Evolutionary conservation across 2,113 vertebrate species (phyloP).

Genomic region (Centropus bengalensis): DNA sequence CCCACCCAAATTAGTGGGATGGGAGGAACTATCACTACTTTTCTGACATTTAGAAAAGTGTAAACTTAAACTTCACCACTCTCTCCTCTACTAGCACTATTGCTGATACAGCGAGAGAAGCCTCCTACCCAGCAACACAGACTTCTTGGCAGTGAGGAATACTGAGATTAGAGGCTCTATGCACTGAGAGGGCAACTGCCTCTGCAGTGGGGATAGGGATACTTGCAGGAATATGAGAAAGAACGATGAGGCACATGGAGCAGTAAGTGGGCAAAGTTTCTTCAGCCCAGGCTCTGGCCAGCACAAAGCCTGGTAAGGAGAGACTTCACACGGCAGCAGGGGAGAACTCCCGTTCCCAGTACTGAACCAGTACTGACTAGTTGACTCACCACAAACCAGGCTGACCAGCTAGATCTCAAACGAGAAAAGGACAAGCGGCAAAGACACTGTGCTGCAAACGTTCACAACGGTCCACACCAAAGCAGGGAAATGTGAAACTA

Average conservation of each 20-base stretch:
- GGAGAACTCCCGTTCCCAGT: background rate
- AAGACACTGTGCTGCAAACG: background rate
- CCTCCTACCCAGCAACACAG: background rate
- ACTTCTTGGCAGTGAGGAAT: background rate
- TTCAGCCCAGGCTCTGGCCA: background rate
- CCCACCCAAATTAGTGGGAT: background rate
- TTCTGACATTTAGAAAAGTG: background rate
- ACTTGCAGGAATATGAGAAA: accelerated
- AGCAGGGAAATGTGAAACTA: background rate
- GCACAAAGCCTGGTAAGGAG: background rate
- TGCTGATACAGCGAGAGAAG: background rate
- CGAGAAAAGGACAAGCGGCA: background rate
- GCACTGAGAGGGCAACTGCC: background rate
- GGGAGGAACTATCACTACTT: background rate
- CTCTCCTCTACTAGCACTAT: background rate
- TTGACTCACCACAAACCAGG: background rate
- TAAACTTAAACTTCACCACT: background rate
- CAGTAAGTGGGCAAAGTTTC: background rate
- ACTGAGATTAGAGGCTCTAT: background rate
- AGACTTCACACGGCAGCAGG: background rate
- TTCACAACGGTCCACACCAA: accelerated
- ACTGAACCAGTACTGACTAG: accelerated
- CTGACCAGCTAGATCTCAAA: background rate
- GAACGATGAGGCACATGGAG: background rate
- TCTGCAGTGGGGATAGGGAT: background rate